phyloP scores from a whole-genome alignment of 37 sponge, comb jelly and placozoan genomes.

The Ianthella basta region DNA sequence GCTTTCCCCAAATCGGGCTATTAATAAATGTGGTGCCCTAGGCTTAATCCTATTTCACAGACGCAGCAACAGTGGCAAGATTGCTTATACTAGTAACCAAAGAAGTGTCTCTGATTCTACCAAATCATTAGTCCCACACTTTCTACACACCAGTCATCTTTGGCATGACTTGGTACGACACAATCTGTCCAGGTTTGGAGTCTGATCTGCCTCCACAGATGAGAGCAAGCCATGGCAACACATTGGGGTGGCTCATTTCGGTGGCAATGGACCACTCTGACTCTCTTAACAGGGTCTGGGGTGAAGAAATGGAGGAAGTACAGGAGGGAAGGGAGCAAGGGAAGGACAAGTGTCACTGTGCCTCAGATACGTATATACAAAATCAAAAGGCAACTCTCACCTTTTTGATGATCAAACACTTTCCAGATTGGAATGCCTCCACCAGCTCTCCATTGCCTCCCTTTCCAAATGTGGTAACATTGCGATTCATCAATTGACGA shows the following conservation, averaged over 20 bases:
- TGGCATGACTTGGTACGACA: conserved; percentile 10
- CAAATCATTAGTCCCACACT: neutral
- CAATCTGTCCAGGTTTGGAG: conserved; percentile 7
- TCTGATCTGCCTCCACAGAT: neutral
- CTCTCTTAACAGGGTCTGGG: conserved; percentile 20
- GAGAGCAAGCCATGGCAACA: conserved; percentile 6
- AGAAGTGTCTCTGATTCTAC: too few species aligned
- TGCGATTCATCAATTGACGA: neutral
- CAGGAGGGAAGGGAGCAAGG: neutral
- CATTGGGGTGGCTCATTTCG: neutral
- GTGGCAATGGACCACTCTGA: neutral
- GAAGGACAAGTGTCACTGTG: too few species aligned
- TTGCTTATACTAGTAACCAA: too few species aligned
- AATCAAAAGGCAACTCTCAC: neutral
- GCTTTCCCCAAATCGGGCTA: too few species aligned
- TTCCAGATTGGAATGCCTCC: neutral
- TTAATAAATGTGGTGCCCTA: too few species aligned
- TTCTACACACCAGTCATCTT: conserved; percentile 16
- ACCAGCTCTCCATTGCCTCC: conserved; percentile 22
- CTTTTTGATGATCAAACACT: conserved; percentile 5
- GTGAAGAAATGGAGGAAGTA: neutral
- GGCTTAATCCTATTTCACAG: too few species aligned
- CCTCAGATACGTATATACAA: too few species aligned
- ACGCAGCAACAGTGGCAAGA: too few species aligned
- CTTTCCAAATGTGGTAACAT: neutral